phyloP scores from a whole-genome alignment of 2,113 vertebrate species.

The Mola mola region DNA sequence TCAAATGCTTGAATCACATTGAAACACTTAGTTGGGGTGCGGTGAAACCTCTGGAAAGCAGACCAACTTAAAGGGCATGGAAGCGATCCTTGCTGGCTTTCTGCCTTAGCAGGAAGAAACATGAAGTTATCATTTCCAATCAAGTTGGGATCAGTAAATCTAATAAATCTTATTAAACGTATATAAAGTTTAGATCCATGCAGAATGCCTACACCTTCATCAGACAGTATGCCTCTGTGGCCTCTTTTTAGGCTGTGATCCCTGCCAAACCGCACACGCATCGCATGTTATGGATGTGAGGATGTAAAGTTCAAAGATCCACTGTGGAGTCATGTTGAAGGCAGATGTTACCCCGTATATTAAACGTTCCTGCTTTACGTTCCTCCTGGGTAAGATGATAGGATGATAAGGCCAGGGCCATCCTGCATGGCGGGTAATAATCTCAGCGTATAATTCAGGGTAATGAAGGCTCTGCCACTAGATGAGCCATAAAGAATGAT shows the following conservation, averaged over 20 bases:
- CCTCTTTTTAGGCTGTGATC: constrained; percentile 55
- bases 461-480: constrained; percentile 78
- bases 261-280: constrained; percentile 48
- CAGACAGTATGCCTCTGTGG: constrained; percentile 47
- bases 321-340: constrained; percentile 67
- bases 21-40: constrained; percentile 22
- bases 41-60: constrained; percentile 19
- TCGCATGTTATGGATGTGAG: constrained; percentile 49
- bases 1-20: constrained; percentile 21
- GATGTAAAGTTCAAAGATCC: constrained; percentile 73
- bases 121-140: constrained; percentile 20
- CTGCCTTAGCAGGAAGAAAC: background rate
- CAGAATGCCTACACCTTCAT: constrained; percentile 20
- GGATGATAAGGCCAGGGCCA: constrained; percentile 71
- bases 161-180: constrained; percentile 43
- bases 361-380: constrained; percentile 45
- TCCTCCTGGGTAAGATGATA: constrained; percentile 74
- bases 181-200: constrained; percentile 17
- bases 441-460: constrained; percentile 74
- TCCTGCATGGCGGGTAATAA: constrained; percentile 69
- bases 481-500: constrained; percentile 79
- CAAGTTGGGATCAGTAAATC: constrained; percentile 37
- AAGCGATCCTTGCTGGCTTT: constrained; percentile 1
- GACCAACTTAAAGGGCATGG: constrained; percentile 23
- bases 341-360: constrained; percentile 74